Evolutionary conservation across 2,113 vertebrate species (phyloP).

Genomic region (Laticauda colubrina): DNA sequence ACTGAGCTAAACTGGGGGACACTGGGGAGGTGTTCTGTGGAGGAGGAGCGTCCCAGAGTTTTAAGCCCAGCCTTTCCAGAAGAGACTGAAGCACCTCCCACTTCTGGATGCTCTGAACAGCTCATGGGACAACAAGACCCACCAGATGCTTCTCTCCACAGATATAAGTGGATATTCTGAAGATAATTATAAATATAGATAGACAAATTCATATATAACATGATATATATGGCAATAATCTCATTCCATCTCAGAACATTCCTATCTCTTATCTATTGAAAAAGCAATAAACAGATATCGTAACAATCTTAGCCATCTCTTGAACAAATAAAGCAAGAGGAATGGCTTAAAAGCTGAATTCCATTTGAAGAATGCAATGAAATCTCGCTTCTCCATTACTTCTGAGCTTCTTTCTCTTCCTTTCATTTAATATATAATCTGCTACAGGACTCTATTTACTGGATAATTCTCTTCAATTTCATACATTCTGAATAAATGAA

Average conservation of each 20-base stretch:
- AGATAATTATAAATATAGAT: background rate
- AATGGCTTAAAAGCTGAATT: background rate
- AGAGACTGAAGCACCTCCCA: too few species aligned
- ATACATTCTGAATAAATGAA: background rate
- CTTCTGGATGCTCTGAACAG: too few species aligned
- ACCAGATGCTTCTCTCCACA: background rate
- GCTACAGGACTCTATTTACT: background rate
- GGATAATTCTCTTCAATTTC: background rate
- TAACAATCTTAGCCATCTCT: conserved; percentile 17
- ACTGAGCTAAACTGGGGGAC: too few species aligned
- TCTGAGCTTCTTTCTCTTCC: background rate
- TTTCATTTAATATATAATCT: background rate
- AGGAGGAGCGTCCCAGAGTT: too few species aligned
- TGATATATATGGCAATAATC: background rate
- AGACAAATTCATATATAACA: background rate
- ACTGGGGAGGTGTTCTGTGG: too few species aligned
- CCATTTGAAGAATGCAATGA: background rate
- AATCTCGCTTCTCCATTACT: background rate
- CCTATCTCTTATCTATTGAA: conserved; percentile 7
- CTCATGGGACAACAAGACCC: background rate
- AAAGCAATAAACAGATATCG: conserved; percentile 28
- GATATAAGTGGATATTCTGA: background rate
- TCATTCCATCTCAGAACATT: background rate
- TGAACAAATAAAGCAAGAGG: background rate
- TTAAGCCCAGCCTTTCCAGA: too few species aligned